Evolutionary conservation across 2,888 invertebrate genomes (phyloP), one percentile per base, ranked within the genome.

Genomic region (Sicus ferrugineus): DNA sequence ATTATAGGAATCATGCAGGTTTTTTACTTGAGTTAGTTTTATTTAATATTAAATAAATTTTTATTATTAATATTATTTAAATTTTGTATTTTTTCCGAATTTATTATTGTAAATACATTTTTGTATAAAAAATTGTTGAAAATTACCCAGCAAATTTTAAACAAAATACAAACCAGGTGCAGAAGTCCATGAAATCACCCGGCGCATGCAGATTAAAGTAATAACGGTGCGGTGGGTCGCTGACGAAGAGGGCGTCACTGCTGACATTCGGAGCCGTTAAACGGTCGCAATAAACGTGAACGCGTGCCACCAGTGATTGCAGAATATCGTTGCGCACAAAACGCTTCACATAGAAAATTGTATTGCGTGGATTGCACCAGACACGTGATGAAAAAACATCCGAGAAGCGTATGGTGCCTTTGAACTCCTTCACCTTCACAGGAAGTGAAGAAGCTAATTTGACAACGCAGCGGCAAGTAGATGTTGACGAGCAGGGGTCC

Each of bases 211-310:
- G 87, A n/a, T 89, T 89, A 21, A 94, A 92, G 69, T 95, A 88
- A 1, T 96, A 94, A 72, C 96, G 88, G 50, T 95, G 88, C 0
- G 97, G 97, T 0, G 95, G 95, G 84, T 96, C 96, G 79, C 96
- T 96, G 73, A 94, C 93, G 64, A 92, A 90, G n/a, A 82, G 71
- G 0, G 76, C 77, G 69, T 80, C 80, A 38, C 72, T 78, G 61
- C 75, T 77, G 11, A 81, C 79, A 72, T 80, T 80, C 1, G 83
- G 77, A 71, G 83, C 84, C 31, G 95, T 93, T 67, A 96, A 87
- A 68, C 96, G 96, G 85, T 96, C 96, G 88, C 95, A 96, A 81
- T 96, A 94, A 89, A 97, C 93, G 78, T 95, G 95, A 80, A 96
- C 90, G 72, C 97, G 88, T 16, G 95, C 91, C 14, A 92, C 90